Conservation (phyloP, 1,140 invertebrate genomes). For the Neotoxoptera formosana region DNA sequence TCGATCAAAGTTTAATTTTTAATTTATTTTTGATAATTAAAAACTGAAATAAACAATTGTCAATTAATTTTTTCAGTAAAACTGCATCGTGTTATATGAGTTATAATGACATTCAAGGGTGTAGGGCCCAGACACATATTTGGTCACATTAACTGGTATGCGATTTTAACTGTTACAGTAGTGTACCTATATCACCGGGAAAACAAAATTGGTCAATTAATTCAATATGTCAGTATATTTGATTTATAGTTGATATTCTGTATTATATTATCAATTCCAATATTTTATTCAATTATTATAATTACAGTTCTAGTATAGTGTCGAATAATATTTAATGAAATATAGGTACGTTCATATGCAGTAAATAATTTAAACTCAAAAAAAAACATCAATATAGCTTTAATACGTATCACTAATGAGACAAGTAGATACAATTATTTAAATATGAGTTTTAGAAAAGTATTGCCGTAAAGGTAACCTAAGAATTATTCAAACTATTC, state of each 20-base stretch:
- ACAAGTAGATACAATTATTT: neutral
- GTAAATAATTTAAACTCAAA: neutral
- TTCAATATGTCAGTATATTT: neutral
- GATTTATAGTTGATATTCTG: neutral
- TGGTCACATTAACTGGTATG: neutral
- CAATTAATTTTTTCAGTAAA: slow-evolving; percentile 12
- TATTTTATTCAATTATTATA: slow-evolving; percentile 1
- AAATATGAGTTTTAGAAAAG: neutral
- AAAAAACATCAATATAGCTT: neutral
- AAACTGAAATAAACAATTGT: slow-evolving; percentile 9
- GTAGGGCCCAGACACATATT: neutral
- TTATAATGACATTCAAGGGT: neutral
- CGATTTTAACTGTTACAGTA: neutral
- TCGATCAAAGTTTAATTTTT: neutral
- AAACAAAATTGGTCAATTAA: neutral
- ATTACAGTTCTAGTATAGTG: neutral
- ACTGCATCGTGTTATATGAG: neutral
- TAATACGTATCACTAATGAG: neutral
- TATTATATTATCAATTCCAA: neutral
- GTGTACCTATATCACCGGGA: neutral
- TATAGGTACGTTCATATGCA: neutral
- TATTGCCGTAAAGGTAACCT: neutral
- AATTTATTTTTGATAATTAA: slow-evolving; percentile 36
- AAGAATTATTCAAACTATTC: neutral
- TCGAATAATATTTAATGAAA: neutral